Conservation (phyloP, 2,113 vertebrate species). For the Microtus ochrogaster region DNA sequence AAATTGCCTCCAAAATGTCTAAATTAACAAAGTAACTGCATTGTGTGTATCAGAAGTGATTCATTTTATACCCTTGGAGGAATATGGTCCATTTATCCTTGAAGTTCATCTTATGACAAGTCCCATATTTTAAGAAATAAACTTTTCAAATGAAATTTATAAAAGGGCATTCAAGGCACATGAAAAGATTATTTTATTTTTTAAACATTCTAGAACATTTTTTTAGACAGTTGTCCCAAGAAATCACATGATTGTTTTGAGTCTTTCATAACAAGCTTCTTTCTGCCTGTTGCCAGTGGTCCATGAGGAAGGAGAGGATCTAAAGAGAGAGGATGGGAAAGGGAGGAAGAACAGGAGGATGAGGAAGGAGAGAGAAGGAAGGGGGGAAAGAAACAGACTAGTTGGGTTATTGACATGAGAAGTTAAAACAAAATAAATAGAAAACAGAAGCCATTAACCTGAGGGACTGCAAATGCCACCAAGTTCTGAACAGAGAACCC, state of each 20-base stretch:
- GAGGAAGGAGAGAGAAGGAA: neutral
- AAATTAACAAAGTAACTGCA: conserved; percentile 54
- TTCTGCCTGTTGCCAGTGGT: neutral
- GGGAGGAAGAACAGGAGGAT: too few species aligned
- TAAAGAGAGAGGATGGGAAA: neutral
- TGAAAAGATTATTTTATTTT: conserved; percentile 1
- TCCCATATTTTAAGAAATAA: conserved; percentile 46
- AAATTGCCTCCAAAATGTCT: conserved; percentile 64
- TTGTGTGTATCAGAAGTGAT: conserved; percentile 12
- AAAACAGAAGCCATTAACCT: neutral
- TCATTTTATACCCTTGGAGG: conserved; percentile 66
- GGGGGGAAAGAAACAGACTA: neutral
- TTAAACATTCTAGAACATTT: neutral
- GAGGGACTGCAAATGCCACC: neutral
- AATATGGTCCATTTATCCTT: conserved; percentile 57
- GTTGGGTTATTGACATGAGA: neutral
- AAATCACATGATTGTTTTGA: neutral
- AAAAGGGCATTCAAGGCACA: conserved; percentile 14
- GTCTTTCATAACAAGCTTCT: neutral
- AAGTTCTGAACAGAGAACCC: neutral
- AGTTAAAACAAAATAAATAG: conserved; percentile 16
- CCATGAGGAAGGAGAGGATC: neutral
- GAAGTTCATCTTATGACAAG: neutral
- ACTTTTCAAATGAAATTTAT: conserved; percentile 44
- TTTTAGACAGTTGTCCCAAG: neutral